Evolutionary conservation across 2,113 vertebrate species (phyloP).

Genomic region (Xyliphius kryptos): DNA sequence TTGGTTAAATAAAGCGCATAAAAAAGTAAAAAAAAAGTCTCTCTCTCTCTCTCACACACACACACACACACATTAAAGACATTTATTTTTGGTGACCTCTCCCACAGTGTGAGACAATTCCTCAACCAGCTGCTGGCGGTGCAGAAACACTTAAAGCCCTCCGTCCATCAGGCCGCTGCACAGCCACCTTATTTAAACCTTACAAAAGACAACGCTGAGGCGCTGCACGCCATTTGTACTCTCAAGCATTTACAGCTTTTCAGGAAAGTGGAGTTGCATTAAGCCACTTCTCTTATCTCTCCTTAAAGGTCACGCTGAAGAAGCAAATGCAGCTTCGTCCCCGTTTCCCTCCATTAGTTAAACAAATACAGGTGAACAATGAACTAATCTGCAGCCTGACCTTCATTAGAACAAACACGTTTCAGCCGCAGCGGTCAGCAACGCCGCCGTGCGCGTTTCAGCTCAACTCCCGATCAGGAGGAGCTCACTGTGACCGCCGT

Average conservation of each 20-base stretch:
- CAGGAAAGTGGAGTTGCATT: background rate
- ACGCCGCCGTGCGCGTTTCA: no score
- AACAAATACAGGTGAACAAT: conserved; percentile 31
- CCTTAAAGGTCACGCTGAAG: conserved; percentile 24
- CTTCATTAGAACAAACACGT: conserved; percentile 20
- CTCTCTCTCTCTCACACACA: background rate
- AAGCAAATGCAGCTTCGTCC: conserved; percentile 12
- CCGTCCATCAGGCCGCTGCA: background rate
- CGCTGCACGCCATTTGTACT: no score
- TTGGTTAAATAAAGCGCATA: no score
- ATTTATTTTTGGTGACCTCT: background rate
- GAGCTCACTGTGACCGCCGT: no score
- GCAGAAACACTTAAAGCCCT: background rate
- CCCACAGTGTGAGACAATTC: background rate
- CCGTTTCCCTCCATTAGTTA: conserved; percentile 23
- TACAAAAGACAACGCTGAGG: background rate
- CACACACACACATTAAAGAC: background rate
- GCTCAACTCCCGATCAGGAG: background rate
- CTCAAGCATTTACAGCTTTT: background rate
- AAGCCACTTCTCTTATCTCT: conserved; percentile 17
- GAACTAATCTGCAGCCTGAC: conserved; percentile 25
- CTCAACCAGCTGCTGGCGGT: background rate
- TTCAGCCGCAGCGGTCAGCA: background rate
- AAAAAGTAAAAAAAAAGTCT: no score
- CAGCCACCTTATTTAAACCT: background rate